Base-by-base conservation (phyloP, 2,113 vertebrate species). In the Zingel zingel region DNA sequence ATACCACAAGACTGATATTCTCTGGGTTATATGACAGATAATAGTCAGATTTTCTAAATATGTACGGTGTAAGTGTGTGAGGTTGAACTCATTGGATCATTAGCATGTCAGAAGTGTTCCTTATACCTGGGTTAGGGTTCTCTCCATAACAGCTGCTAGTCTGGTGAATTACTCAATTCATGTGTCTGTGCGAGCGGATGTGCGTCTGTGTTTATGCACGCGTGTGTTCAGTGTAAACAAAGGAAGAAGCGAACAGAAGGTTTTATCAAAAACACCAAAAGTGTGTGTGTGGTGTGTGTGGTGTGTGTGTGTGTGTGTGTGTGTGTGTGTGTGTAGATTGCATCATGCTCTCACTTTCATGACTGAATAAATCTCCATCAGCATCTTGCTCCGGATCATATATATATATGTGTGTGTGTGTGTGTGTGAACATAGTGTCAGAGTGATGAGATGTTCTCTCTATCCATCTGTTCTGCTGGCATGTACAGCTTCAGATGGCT, bases 391-490 rank as follows among this genome's bases (percentile, higher is more conserved):
- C 74, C 48, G 14, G 12, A 65, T 78, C 6, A n/a, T 67, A 25
- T 58, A 62, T 1, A 11, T 39, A 0, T 39, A 2, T 39, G 36
- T 9, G 36, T 39, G 36, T 16, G 3, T 47, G 13, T 16, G n/a
- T 86, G 54, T 81, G 70, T 84, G 88, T 8, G 74, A 93, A 92
- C 89, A 90, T 80, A 74, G 86, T 88, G 91, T 88, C 83, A 78
- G 77, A 83, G 83, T 81, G 84, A 89, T 90, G 89, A 91, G 89
- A 92, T 83, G 89, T 92, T 88, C 88, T 54, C 76, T 83, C 65
- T 87, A 86, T 93, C 93, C 93, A 93, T 94, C 93, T 94, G 93
- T 83, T 94, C 86, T 74, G 79, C 83, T 91, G 91, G 88, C 88
- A 89, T 91, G 90, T 89, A 88, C 85, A 85, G 89, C 87, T 84